Conservation (phyloP, 2,888 invertebrate species). For the Apotomis capreana region DNA sequence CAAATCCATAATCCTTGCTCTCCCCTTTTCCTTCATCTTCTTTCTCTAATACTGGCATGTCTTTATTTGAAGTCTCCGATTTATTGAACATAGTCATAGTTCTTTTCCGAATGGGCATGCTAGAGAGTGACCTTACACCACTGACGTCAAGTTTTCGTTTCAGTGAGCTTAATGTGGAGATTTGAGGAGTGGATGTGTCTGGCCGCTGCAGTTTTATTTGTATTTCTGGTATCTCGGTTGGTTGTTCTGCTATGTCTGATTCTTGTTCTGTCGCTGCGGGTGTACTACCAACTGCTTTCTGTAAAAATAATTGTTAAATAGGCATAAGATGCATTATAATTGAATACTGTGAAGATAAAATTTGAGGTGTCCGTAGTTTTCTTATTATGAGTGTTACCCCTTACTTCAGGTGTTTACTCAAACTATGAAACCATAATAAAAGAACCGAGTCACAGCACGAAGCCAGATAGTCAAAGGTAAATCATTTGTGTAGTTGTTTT, state of each 20-base stretch:
- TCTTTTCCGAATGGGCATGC: constrained; percentile 33
- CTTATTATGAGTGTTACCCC: no score
- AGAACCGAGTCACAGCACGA: no score
- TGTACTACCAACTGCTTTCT: constrained; percentile 42
- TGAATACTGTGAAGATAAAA: no score
- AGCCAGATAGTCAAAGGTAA: no score
- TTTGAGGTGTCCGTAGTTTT: no score
- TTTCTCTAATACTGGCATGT: constrained; percentile 27
- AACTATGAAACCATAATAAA: no score
- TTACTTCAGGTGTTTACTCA: no score
- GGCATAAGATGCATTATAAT: no score
- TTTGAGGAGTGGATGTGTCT: constrained; percentile 5
- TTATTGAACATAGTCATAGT: constrained; percentile 40
- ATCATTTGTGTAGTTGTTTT: no score
- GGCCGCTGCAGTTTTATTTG: constrained; percentile 27
- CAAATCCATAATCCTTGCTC: constrained; percentile 13
- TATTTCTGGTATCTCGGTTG: constrained; percentile 14
- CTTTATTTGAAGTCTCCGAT: constrained; percentile 9
- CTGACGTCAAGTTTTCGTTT: constrained; percentile 26
- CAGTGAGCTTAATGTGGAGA: neutral
- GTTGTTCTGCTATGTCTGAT: neutral
- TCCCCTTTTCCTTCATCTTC: neutral
- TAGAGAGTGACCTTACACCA: neutral
- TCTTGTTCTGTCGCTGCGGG: constrained; percentile 8
- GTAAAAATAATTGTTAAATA: constrained; percentile 9